These are phyloP conservation scores for Leucozona laternaria DNA, from an alignment of 2,888 invertebrate genomes.

Conservation along the genomic window DNA sequence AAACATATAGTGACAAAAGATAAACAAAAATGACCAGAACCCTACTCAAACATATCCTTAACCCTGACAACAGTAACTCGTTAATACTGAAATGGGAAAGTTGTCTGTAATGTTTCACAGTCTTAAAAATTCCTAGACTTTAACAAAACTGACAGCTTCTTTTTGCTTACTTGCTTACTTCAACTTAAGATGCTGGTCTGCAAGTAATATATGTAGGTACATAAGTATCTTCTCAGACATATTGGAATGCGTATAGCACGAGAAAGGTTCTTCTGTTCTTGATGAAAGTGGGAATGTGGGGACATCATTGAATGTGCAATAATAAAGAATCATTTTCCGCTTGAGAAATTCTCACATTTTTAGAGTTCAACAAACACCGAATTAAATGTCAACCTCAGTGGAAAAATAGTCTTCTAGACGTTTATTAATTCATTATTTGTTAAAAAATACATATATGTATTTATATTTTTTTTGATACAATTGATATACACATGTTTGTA, in stretches of 20 bases:
- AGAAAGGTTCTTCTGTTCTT: neutral
- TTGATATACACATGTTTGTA: neutral
- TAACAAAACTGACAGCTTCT: neutral
- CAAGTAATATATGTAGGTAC: neutral
- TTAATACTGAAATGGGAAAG: neutral
- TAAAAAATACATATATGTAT: neutral
- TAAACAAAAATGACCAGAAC: neutral
- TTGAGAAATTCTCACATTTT: constrained; percentile 1
- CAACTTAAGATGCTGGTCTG: neutral
- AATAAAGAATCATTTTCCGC: constrained; percentile 5
- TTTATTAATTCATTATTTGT: neutral
- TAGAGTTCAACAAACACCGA: neutral
- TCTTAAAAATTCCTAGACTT: neutral
- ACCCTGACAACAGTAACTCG: neutral
- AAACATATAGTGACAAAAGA: neutral
- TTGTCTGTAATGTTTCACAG: neutral
- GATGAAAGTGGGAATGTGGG: neutral
- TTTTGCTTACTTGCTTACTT: neutral
- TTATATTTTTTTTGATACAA: neutral
- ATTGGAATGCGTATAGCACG: neutral
- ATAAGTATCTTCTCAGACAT: neutral
- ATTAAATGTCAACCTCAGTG: neutral
- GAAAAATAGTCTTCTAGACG: neutral
- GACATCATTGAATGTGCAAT: neutral
- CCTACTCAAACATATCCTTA: neutral